Conservation (phyloP, 2,888 invertebrate species). For the Lasius platythorax region DNA sequence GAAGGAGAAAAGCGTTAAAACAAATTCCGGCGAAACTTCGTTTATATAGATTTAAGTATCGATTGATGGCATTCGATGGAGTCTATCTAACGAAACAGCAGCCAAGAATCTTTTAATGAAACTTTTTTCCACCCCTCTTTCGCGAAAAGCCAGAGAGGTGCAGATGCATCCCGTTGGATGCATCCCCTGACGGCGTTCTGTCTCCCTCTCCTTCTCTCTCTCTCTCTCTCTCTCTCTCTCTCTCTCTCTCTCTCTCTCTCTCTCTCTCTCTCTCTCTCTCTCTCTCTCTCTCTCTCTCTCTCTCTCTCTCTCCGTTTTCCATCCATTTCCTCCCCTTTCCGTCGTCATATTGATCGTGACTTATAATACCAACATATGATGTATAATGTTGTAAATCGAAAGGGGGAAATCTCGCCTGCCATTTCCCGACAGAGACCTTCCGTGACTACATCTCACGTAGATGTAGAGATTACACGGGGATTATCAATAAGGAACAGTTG, state of each 20-base stretch:
- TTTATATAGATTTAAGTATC: constrained; percentile 26
- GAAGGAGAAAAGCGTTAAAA: neutral
- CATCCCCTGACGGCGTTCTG: constrained; percentile 20
- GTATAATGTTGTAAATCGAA: constrained; percentile 40
- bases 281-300: constrained; percentile 14
- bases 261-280: constrained; percentile 25
- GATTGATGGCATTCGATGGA: constrained; percentile 9
- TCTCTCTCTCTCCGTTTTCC: constrained; percentile 52
- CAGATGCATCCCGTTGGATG: constrained; percentile 19
- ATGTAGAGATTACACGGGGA: constrained; percentile 34
- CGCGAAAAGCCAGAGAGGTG: neutral
- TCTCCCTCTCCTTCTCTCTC: constrained; percentile 39
- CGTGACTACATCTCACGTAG: constrained; percentile 26
- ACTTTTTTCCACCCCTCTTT: neutral
- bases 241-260: constrained; percentile 43
- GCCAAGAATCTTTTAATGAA: constrained; percentile 16
- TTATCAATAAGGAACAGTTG: constrained; percentile 43
- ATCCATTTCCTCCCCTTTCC: constrained; percentile 31
- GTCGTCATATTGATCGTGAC: constrained; percentile 49
- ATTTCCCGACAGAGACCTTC: constrained; percentile 50
- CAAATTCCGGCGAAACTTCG: neutral
- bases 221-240: constrained; percentile 33
- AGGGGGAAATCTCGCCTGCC: constrained; percentile 16
- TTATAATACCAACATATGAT: constrained; percentile 35
- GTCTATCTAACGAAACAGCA: constrained; percentile 17